Conservation (phyloP, 2,113 vertebrate genomes). For the Arenaria interpres region DNA sequence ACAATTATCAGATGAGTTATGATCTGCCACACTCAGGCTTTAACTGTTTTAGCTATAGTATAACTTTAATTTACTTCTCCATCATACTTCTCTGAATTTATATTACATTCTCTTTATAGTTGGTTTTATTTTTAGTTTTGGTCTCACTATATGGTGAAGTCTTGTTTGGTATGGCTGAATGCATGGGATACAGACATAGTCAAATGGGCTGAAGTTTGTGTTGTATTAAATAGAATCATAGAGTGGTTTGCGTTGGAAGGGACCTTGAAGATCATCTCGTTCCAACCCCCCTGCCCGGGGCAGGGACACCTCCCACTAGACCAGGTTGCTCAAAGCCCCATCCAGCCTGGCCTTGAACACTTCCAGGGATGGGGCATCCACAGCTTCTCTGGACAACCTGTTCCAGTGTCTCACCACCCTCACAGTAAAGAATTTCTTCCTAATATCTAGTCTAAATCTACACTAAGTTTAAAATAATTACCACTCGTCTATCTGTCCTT, state of each 20-base stretch:
- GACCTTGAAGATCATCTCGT: too few relatives aligned
- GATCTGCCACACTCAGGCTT: background rate
- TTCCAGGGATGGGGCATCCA: too few relatives aligned
- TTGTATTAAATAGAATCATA: background rate
- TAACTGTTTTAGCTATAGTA: background rate
- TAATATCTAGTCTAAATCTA: too few relatives aligned
- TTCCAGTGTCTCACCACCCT: too few relatives aligned
- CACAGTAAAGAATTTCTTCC: too few relatives aligned
- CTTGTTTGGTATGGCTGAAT: background rate
- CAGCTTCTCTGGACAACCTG: too few relatives aligned
- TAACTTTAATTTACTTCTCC: background rate
- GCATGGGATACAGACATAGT: accelerated
- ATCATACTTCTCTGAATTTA: background rate
- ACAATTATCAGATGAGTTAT: background rate
- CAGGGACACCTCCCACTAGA: too few relatives aligned
- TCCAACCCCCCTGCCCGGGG: too few relatives aligned
- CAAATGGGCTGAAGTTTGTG: background rate
- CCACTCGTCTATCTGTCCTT: background rate
- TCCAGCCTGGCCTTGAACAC: too few relatives aligned
- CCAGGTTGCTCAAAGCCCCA: too few relatives aligned
- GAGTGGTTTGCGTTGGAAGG: too few relatives aligned
- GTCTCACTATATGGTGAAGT: background rate
- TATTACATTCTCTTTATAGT: background rate
- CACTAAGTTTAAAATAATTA: too few relatives aligned
- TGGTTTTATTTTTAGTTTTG: background rate